Conservation (phyloP, 2,797 vertebrate genomes). For the Gastrophryne carolinensis region DNA sequence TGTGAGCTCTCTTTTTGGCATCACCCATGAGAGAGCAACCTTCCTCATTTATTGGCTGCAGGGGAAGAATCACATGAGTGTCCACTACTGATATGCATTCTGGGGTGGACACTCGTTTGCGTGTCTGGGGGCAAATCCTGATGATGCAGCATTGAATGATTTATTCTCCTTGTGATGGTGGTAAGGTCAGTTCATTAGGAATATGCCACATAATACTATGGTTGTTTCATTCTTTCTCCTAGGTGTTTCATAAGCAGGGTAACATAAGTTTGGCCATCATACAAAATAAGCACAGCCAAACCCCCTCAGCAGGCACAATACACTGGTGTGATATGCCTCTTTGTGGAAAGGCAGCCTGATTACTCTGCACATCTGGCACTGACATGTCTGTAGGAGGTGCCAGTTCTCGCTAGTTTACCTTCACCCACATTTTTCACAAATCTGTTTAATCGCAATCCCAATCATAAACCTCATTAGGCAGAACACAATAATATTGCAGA, state of each 20-base stretch:
- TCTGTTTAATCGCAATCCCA: slow-evolving; percentile 15
- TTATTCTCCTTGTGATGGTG: background rate
- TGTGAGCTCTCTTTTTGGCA: too few relatives aligned
- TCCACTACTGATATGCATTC: too few relatives aligned
- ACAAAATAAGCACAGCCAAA: slow-evolving; percentile 22
- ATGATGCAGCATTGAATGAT: too few relatives aligned
- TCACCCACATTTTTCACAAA: slow-evolving; percentile 7
- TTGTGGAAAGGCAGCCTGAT: background rate
- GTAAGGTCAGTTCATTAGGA: background rate
- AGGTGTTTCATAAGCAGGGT: slow-evolving; percentile 31
- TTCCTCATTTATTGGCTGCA: too few relatives aligned
- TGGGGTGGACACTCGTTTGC: too few relatives aligned
- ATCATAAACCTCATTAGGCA: slow-evolving; percentile 31
- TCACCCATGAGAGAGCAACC: too few relatives aligned
- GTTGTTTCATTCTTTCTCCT: background rate
- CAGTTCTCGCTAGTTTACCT: background rate
- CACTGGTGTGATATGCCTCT: background rate
- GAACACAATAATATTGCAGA: slow-evolving; percentile 20
- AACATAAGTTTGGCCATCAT: slow-evolving; percentile 17
- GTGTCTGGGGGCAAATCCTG: too few relatives aligned
- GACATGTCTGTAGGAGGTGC: background rate
- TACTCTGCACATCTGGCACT: slow-evolving; percentile 10
- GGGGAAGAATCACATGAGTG: too few relatives aligned
- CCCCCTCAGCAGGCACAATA: background rate
- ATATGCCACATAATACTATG: background rate